A percentile compares a stretch with the other conserved stretches of the same genome.
Conservation (phyloP, 2,113 vertebrate genomes). For the Gymnocephalus cernua region DNA sequence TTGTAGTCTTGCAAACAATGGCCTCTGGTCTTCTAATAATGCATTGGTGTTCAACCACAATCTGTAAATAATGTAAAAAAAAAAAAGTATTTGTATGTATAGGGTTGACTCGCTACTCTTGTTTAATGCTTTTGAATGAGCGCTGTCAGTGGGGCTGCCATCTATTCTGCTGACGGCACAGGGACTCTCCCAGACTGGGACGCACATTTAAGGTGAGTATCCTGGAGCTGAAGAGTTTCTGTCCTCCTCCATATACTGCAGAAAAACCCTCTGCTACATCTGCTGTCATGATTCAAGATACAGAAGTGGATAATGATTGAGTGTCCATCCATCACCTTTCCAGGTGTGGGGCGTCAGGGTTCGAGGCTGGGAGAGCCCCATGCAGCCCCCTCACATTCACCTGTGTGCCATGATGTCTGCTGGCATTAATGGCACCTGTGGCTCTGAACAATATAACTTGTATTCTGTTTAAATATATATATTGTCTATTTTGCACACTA, state of each 20-base stretch:
- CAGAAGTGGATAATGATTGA: slow-evolving; percentile 35
- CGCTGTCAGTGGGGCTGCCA: slow-evolving; percentile 35
- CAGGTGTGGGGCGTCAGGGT: slow-evolving; percentile 46
- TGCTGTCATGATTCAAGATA: neutral
- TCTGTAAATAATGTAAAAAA: slow-evolving; percentile 65
- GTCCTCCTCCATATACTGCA: neutral
- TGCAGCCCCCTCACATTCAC: slow-evolving; percentile 20
- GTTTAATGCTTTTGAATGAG: slow-evolving; percentile 32
- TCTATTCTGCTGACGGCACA: slow-evolving; percentile 16
- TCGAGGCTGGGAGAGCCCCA: slow-evolving; percentile 28
- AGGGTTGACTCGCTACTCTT: slow-evolving; percentile 15
- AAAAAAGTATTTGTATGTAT: slow-evolving; percentile 19
- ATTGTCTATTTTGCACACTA: slow-evolving; percentile 73
- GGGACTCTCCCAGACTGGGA: slow-evolving; percentile 15
- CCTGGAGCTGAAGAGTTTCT: neutral
- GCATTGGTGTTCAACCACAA: neutral
- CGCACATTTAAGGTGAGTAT: slow-evolving; percentile 57
- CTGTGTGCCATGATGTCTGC: slow-evolving; percentile 21
- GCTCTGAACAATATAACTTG: slow-evolving; percentile 20
- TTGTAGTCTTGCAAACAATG: slow-evolving; percentile 10
- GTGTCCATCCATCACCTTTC: slow-evolving; percentile 54
- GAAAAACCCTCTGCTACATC: neutral
- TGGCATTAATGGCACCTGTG: slow-evolving; percentile 11
- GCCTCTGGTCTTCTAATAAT: neutral
- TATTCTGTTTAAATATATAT: slow-evolving; percentile 47